Conservation (phyloP, 2,797 vertebrate genomes). For the Pseudochromis fuscus region DNA sequence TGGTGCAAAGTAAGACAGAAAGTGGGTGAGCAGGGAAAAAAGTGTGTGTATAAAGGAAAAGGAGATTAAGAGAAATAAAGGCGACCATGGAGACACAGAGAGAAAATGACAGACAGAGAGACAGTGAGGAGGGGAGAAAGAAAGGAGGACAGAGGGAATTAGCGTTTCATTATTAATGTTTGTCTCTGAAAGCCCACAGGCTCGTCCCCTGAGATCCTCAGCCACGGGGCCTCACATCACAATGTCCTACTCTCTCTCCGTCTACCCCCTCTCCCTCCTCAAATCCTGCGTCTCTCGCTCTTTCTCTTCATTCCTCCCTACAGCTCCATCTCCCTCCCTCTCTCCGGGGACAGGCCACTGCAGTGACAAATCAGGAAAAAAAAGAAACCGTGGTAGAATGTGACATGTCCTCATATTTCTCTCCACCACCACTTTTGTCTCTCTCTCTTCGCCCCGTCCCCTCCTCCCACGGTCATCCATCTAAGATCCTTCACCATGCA, state of each 20-base stretch:
- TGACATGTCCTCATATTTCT: slow-evolving; percentile 61
- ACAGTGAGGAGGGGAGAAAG: slow-evolving; percentile 68
- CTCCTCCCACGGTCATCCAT: slow-evolving; percentile 32
- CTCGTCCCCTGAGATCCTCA: slow-evolving; percentile 59
- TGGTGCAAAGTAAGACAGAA: slow-evolving; percentile 8
- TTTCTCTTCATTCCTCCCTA: slow-evolving; percentile 24
- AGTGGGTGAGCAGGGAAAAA: slow-evolving; percentile 33
- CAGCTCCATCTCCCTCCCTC: slow-evolving; percentile 27
- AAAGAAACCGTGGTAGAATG: slow-evolving; percentile 25
- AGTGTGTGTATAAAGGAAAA: slow-evolving; percentile 10
- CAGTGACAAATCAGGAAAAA: slow-evolving; percentile 52
- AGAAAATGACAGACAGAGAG: slow-evolving; percentile 47
- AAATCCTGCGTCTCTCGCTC: slow-evolving; percentile 34
- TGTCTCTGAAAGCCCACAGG: slow-evolving; percentile 82
- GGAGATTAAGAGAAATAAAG: slow-evolving; percentile 50
- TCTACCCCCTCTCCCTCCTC: slow-evolving; percentile 34
- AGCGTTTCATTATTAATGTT: slow-evolving; percentile 88
- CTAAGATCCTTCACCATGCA: slow-evolving; percentile 13
- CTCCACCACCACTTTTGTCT: slow-evolving; percentile 10
- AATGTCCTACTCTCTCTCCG: slow-evolving; percentile 55
- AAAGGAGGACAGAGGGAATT: slow-evolving; percentile 81
- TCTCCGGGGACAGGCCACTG: slow-evolving; percentile 44
- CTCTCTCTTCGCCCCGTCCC: not conserved
- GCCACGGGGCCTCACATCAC: slow-evolving; percentile 61
- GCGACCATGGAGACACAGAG: slow-evolving; percentile 21